Evolutionary conservation across 2,888 invertebrate genomes (phyloP).

Genomic region (Saturnia pavonia): DNA sequence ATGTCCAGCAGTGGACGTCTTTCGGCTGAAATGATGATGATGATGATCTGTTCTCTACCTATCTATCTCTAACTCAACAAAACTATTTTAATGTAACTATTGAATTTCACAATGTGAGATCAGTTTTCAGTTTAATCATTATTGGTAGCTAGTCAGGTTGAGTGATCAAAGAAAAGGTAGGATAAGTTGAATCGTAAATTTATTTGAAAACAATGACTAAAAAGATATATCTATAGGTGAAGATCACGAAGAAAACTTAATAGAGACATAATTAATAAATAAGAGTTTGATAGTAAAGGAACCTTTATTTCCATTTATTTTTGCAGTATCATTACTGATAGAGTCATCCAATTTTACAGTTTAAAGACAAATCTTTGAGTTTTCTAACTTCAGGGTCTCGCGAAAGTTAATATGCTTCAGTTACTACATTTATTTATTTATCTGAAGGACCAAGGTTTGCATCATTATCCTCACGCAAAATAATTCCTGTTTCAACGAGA

Average conservation of each 20-base stretch:
- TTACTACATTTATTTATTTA: neutral
- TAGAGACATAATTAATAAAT: neutral
- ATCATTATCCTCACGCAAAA: neutral
- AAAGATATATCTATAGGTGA: neutral
- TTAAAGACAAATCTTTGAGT: neutral
- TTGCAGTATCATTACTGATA: neutral
- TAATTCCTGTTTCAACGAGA: slow-evolving; percentile 11
- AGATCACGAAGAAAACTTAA: neutral
- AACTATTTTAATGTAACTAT: too few species aligned
- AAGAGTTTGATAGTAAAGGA: neutral
- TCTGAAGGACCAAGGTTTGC: neutral
- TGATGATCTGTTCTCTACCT: too few species aligned
- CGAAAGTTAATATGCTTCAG: neutral
- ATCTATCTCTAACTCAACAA: too few species aligned
- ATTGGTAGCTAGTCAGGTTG: too few species aligned
- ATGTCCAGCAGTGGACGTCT: too few species aligned
- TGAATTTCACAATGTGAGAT: too few species aligned
- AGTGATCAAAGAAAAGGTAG: too few species aligned
- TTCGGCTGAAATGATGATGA: too few species aligned
- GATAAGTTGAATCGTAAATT: too few species aligned
- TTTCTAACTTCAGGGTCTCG: neutral
- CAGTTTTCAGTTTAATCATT: too few species aligned
- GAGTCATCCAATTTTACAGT: too few species aligned
- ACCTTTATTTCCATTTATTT: neutral
- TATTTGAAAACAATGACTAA: neutral